phyloP scores from a whole-genome alignment of 1,140 invertebrate genomes.

The Saccostrea cuccullata region DNA sequence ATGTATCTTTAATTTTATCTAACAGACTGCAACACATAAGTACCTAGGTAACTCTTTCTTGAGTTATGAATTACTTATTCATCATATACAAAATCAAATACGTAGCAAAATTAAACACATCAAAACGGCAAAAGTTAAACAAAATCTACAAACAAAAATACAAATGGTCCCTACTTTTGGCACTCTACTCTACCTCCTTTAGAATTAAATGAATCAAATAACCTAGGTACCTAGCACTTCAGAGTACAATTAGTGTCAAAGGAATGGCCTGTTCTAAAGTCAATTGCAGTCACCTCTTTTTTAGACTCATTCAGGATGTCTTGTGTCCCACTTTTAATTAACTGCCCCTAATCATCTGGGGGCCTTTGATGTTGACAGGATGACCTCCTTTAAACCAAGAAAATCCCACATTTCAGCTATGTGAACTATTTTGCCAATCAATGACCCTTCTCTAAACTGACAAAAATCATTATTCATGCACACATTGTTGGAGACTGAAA shows the following conservation, averaged over 20 bases:
- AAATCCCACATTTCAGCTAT: conserved; percentile 20
- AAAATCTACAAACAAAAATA: too few relatives aligned
- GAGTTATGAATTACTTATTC: too few relatives aligned
- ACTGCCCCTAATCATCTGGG: conserved; percentile 17
- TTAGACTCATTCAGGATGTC: not conserved
- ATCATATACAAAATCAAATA: too few relatives aligned
- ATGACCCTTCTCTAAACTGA: conserved; percentile 17
- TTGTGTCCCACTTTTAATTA: not conserved
- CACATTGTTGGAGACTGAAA: conserved; percentile 28
- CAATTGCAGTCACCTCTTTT: conserved; percentile 8
- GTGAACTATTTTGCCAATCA: conserved; percentile 23
- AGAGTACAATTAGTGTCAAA: conserved; percentile 22
- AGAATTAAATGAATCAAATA: not conserved
- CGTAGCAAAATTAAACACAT: too few relatives aligned
- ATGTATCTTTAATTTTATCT: too few relatives aligned
- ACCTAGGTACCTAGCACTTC: not conserved
- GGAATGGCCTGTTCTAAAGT: not conserved
- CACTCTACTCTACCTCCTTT: not conserved
- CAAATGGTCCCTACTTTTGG: too few relatives aligned
- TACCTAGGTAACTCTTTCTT: too few relatives aligned
- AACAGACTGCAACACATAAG: too few relatives aligned
- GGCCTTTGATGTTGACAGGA: conserved; percentile 21
- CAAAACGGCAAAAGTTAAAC: too few relatives aligned
- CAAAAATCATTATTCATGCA: conserved; percentile 29
- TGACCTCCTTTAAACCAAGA: conserved; percentile 14